A percentile compares a stretch with the other conserved stretches of the same genome.
Evolutionary conservation across 2,797 vertebrate species (phyloP).

Genomic region (Pipistrellus kuhlii): DNA sequence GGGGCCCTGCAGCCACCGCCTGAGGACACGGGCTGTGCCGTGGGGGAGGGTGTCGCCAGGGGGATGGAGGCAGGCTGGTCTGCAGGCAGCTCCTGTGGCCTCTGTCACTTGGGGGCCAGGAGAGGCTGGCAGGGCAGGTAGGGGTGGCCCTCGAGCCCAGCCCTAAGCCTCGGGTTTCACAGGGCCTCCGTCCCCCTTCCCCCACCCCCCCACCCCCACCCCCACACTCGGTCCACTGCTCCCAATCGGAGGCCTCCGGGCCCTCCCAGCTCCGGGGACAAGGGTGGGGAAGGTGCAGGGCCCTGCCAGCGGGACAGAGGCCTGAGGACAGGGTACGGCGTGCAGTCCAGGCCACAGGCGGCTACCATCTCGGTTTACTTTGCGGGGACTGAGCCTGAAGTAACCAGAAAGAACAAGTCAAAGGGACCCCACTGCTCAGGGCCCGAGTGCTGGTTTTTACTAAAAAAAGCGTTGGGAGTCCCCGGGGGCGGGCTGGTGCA

Average conservation of each 20-base stretch:
- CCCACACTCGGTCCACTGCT: conserved; percentile 49
- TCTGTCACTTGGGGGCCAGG: neutral
- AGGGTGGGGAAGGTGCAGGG: neutral
- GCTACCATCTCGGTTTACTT: conserved; percentile 85
- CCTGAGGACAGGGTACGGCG: neutral
- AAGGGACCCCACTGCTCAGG: neutral
- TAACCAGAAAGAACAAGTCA: conserved; percentile 81
- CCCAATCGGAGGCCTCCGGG: conserved; percentile 45
- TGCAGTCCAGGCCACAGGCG: neutral
- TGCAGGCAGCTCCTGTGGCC: neutral
- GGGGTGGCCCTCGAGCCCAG: neutral
- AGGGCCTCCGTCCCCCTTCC: no score
- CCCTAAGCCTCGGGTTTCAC: neutral
- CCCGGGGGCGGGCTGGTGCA: neutral
- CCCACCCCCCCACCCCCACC: no score
- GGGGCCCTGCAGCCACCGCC: neutral
- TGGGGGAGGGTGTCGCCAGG: no score
- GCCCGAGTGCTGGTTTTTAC: neutral
- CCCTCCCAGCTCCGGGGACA: conserved; percentile 69
- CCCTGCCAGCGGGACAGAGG: conserved; percentile 48
- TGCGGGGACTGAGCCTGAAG: conserved; percentile 86
- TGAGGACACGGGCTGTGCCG: neutral
- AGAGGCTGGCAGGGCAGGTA: neutral
- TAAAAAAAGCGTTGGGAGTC: neutral
- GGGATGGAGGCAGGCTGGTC: neutral